Conservation (phyloP, 2,113 vertebrate genomes). For the Herpailurus yagouaroundi region DNA sequence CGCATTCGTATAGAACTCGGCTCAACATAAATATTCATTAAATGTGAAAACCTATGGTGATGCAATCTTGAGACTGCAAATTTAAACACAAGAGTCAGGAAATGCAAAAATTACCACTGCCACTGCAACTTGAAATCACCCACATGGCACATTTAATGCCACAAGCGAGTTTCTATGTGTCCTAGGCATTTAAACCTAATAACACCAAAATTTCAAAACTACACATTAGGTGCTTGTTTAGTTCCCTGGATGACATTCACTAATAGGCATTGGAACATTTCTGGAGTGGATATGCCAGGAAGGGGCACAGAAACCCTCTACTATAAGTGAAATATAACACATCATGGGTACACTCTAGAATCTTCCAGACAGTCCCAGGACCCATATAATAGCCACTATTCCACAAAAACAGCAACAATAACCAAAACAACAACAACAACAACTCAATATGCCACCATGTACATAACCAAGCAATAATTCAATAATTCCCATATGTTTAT, state of each 20-base stretch:
- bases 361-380: not conserved
- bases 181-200: slow-evolving; percentile 37
- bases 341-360: not conserved
- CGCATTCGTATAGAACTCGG: slow-evolving; percentile 74
- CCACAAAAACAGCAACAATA: not conserved
- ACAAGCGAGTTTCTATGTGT: slow-evolving; percentile 30
- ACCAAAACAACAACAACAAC: not conserved
- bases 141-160: slow-evolving; percentile 26
- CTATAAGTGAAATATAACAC: not conserved
- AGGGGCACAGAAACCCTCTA: not conserved
- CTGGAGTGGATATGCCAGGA: not conserved
- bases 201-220: slow-evolving; percentile 44
- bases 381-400: not conserved
- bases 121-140: slow-evolving; percentile 64
- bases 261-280: not conserved
- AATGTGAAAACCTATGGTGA: slow-evolving; percentile 79
- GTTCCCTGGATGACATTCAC: not conserved
- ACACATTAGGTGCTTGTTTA: not conserved
- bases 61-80: slow-evolving; percentile 81
- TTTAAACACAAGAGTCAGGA: slow-evolving; percentile 81
- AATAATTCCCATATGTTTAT: slow-evolving; percentile 46
- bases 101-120: slow-evolving; percentile 76
- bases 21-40: slow-evolving; percentile 82
- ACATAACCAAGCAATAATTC: not conserved
- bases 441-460: not conserved